phyloP scores from a whole-genome alignment of 2,888 invertebrate genomes.

The Sinotaia quadrata region DNA sequence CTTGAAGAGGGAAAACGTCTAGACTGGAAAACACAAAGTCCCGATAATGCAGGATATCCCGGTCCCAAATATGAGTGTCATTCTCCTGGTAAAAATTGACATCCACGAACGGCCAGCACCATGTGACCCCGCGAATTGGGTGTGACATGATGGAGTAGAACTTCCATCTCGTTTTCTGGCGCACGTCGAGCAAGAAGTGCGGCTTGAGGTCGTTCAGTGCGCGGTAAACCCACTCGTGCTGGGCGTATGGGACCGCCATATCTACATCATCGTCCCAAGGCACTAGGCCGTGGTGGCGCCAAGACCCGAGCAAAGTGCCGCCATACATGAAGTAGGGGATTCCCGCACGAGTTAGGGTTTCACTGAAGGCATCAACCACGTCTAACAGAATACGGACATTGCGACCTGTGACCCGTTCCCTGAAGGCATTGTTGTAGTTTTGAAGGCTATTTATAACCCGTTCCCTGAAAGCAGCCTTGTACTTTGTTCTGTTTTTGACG shows the following conservation, averaged over 20 bases:
- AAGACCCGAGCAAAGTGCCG: conserved; percentile 43
- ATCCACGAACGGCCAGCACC: conserved; percentile 42
- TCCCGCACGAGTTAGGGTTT: conserved; percentile 2
- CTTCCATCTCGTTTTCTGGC: conserved; percentile 32
- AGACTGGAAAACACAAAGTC: conserved; percentile 22
- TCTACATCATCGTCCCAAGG: conserved; percentile 52
- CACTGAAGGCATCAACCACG: background rate
- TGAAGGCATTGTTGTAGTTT: no score
- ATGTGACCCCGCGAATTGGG: conserved; percentile 12
- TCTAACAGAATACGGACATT: background rate
- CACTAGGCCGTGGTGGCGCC: conserved; percentile 44
- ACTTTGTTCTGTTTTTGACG: no score
- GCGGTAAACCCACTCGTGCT: conserved; percentile 11
- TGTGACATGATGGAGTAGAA: conserved; percentile 31
- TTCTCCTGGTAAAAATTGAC: conserved; percentile 37
- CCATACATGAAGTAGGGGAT: conserved; percentile 45
- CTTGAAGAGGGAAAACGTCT: conserved; percentile 34
- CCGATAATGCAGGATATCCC: conserved; percentile 7
- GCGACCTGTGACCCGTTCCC: background rate
- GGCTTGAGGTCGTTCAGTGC: conserved; percentile 27
- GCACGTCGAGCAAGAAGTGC: conserved; percentile 5
- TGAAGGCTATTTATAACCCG: no score
- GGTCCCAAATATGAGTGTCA: conserved; percentile 35
- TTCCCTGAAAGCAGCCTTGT: no score
- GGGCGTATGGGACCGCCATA: conserved; percentile 31